A percentile compares a stretch with the other conserved stretches of the same genome.
These are phyloP conservation scores for Argyresthia goedartella DNA, from an alignment of 2,888 invertebrate genomes.

Conservation along the genomic window DNA sequence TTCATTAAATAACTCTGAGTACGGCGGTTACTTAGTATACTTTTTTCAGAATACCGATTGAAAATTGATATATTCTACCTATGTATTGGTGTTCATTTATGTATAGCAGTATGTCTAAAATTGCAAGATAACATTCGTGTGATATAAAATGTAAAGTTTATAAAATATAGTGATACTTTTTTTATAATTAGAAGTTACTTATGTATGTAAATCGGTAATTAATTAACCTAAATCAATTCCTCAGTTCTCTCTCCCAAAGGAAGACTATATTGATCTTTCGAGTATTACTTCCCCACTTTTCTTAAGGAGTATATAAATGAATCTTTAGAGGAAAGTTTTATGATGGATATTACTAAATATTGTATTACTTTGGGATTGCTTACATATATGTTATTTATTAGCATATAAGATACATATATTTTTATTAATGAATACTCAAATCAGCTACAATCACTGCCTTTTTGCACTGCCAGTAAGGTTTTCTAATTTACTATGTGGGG, in stretches of 20 bases:
- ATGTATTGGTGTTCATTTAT: not conserved
- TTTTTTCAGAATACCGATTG: no score
- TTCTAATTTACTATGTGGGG: not conserved
- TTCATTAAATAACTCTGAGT: no score
- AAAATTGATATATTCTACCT: no score
- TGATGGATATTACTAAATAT: constrained; percentile 13
- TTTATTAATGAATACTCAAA: constrained; percentile 36
- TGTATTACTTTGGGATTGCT: constrained; percentile 51
- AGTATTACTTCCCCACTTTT: no score
- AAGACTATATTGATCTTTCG: constrained; percentile 8
- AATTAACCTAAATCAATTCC: not conserved
- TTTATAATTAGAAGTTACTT: no score
- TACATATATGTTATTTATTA: constrained; percentile 18
- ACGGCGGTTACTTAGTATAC: no score
- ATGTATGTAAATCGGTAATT: not conserved
- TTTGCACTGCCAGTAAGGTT: constrained; percentile 26
- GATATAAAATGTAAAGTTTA: not conserved
- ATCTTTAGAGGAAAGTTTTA: no score
- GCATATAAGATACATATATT: constrained; percentile 24
- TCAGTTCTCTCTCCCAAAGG: not conserved
- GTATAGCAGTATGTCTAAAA: no score
- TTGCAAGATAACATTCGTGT: not conserved
- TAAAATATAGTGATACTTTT: not conserved
- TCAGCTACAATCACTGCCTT: constrained; percentile 42
- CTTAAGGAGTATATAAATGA: no score